A percentile compares a stretch with the other conserved stretches of the same genome.
These are phyloP conservation scores for Stegophylla sp. DNA, from an alignment of 2,888 invertebrate genomes.

Conservation along the genomic window DNA sequence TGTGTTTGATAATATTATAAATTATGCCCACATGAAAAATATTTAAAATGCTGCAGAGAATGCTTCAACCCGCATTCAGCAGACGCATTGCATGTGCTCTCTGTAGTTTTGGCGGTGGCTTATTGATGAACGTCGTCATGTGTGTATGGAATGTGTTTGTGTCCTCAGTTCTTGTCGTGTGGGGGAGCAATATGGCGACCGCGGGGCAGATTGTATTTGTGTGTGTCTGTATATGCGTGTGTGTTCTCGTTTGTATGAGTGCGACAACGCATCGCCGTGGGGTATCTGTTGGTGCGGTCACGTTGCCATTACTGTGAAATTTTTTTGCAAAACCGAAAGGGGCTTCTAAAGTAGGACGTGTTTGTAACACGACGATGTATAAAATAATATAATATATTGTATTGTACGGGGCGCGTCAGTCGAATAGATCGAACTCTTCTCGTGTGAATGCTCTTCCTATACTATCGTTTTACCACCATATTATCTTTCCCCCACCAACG, in stretches of 20 bases:
- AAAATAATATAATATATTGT: neutral
- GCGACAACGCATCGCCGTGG: conserved; percentile 9
- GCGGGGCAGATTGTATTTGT: neutral
- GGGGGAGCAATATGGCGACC: conserved; percentile 48
- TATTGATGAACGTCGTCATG: conserved; percentile 12
- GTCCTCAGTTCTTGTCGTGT: neutral
- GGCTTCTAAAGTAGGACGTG: neutral
- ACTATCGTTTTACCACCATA: too few species aligned
- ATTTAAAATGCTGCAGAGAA: neutral
- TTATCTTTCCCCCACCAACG: neutral
- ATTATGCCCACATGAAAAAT: neutral
- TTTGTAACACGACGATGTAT: too few species aligned
- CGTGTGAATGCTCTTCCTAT: too few species aligned
- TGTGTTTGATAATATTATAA: neutral
- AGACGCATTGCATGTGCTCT: neutral
- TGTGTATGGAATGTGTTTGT: conserved; percentile 6
- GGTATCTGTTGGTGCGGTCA: conserved; percentile 6
- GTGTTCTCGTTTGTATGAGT: neutral
- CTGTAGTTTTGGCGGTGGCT: neutral
- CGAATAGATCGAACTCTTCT: neutral
- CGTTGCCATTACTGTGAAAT: neutral
- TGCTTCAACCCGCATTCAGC: conserved; percentile 10
- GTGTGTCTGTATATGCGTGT: neutral
- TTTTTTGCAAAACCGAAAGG: neutral
- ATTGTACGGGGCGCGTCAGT: neutral